phyloP scores from a whole-genome alignment of 2,113 vertebrate genomes.

The Anoplopoma fimbria region DNA sequence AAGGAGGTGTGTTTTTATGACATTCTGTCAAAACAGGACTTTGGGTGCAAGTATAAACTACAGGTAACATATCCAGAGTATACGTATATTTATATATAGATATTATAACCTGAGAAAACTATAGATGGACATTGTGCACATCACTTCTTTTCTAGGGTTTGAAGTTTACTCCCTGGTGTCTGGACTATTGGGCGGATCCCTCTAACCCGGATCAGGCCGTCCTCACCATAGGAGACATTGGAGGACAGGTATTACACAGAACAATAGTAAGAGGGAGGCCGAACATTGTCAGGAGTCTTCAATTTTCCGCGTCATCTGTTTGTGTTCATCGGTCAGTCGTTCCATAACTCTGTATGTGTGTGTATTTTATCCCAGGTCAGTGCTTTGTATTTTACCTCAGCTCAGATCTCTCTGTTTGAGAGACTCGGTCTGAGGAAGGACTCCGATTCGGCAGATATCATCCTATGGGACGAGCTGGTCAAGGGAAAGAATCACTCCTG shows the following conservation, averaged over 20 bases:
- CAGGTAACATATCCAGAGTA: conserved; percentile 53
- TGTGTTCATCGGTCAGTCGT: background rate
- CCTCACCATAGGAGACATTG: conserved; percentile 85
- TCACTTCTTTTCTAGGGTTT: conserved; percentile 73
- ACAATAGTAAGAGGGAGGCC: background rate
- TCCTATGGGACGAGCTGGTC: conserved; percentile 85
- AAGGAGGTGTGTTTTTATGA: conserved; percentile 90
- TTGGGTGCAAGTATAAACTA: conserved; percentile 85
- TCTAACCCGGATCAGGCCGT: conserved; percentile 80
- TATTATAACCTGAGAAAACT: no score
- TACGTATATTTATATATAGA: background rate
- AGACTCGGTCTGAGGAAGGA: conserved; percentile 62
- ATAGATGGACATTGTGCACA: no score
- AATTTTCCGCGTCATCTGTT: background rate
- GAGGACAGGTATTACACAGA: conserved; percentile 84
- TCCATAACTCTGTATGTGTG: conserved; percentile 19
- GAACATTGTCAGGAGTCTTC: background rate
- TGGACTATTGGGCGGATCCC: conserved; percentile 86
- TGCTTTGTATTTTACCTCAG: conserved; percentile 81
- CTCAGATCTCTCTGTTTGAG: conserved; percentile 82
- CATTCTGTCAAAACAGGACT: conserved; percentile 82
- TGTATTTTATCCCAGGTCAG: conserved; percentile 77
- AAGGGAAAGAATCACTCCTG: conserved; percentile 85
- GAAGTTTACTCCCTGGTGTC: conserved; percentile 79
- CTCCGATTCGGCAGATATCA: conserved; percentile 73